Evolutionary conservation across 2,113 vertebrate species (phyloP).

Genomic region (Limnothrissa miodon): DNA sequence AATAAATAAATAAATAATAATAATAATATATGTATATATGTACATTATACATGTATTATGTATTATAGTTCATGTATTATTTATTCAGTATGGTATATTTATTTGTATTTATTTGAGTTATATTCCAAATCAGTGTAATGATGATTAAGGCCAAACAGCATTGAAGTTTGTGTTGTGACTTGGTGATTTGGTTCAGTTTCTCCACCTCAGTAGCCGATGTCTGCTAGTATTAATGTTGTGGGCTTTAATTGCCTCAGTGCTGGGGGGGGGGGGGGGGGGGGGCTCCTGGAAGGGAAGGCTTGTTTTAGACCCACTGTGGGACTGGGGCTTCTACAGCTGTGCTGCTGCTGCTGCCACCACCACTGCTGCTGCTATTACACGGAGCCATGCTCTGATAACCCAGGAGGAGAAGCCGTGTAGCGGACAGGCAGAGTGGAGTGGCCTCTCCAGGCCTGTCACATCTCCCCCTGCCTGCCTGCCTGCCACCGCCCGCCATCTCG

Average conservation of each 20-base stretch:
- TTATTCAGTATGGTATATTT: too few relatives aligned
- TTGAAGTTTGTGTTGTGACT: too few relatives aligned
- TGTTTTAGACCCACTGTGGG: conserved; percentile 8
- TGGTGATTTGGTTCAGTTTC: too few relatives aligned
- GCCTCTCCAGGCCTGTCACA: neutral
- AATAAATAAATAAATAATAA: too few relatives aligned
- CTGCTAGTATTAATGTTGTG: conserved; percentile 1
- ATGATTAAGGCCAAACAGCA: too few relatives aligned
- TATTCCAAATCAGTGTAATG: too few relatives aligned
- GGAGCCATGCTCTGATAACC: conserved; percentile 6
- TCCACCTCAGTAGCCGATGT: neutral
- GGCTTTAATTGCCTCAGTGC: conserved; percentile 14
- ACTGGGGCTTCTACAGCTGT: neutral
- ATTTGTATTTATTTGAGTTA: too few relatives aligned
- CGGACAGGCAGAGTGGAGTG: neutral
- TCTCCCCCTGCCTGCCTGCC: neutral
- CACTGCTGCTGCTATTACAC: neutral
- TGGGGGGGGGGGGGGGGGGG: neutral
- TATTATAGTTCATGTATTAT: too few relatives aligned
- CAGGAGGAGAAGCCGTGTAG: neutral
- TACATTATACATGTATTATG: too few relatives aligned
- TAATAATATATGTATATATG: too few relatives aligned
- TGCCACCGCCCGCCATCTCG: conserved; percentile 17
- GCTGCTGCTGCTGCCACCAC: neutral
- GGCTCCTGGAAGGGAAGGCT: conserved; percentile 4